Base-by-base conservation (phyloP, 2,888 invertebrate species). In the Euzophera pinguis region DNA sequence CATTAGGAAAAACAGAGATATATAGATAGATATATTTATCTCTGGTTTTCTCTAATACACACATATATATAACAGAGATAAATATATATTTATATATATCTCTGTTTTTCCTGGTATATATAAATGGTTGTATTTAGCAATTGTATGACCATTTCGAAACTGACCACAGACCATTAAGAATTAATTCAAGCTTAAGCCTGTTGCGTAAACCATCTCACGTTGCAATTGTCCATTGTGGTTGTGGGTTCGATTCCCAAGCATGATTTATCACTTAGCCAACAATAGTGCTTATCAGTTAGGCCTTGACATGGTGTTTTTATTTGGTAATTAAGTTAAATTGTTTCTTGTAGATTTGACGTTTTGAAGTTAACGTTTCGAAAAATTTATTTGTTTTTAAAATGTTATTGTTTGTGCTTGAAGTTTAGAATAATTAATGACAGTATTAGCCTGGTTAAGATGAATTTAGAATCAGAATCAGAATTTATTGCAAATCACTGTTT, bases 171-270 rank as follows among this genome's bases (percentile, higher is more conserved):
- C n/a, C n/a, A 32, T 45, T 32, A 32, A n/a, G 32, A 45, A 32
- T 45, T 45, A 43, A 43, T 29, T 29, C 13, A 32, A 45, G 45
- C 29, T n/a, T 6, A 42, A 51, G 7, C 16, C 16, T 6, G 9
- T 67, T 65, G 64, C 56, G 64, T 60, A 66, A 69, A 55, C 41
- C 54, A 56, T 62, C 61, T 59, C 62, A 65, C 63, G 60, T 58
- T 47, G 47, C 63, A 61, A 71, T 70, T 69, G 69, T 64, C 56
- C 61, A 67, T 69, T 69, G 70, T 71, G 60, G 55, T 22, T 48
- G 49, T 52, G 17, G 52, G 58, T 65, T 69, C 63, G 63, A 69
- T 67, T 71, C 70, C 61, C 70, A 71, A 55, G 60, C 59, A 48
- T 60, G 58, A 61, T 59, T 63, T 65, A 67, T 69, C 67, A 54